Base-by-base conservation (phyloP, 1,140 invertebrate genomes). In the Notospermus geniculatus region DNA sequence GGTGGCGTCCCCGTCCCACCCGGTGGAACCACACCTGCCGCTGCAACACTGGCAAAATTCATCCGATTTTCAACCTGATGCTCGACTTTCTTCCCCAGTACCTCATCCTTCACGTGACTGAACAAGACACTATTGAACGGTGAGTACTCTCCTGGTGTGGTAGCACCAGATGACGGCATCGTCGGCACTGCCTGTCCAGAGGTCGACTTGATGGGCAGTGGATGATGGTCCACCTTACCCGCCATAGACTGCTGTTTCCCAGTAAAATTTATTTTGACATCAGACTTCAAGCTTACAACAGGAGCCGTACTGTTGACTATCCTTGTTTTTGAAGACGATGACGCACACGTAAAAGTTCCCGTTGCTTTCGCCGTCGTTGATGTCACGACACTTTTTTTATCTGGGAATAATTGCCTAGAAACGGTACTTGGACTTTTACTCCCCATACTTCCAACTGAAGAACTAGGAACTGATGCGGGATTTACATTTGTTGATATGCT, bases 11-110 rank as follows among this genome's bases (percentile, higher is more conserved):
- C n/a, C n/a, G n/a, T 70, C 17, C 81, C 71, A 62, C 76, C 74
- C 60, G 81, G 67, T 22, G 36, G 81, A 76, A 74, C 70, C 36
- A 66, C 82, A 23, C 85, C 86, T 50, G 86, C 84, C 13, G 88
- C 87, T 62, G 88, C 88, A 25, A 88, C 88, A 58, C 86, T 87
- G 7, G 89, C 88, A 80, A 90, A 90, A 75, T 90, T 89, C 78
- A 87, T 86, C 65, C 85, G 86, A 72, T 85, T 88, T 71, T 74
- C 70, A 32, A 86, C 85, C 71, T 79, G 83, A 73, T 86, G 86
- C 69, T 85, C 87, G 69, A 84, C 87, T 72, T 88, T 89, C 75
- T 84, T 82, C n/a, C 84, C 84, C 84, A 87, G 87, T 79, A 88
- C 85, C 63, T 86, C 85, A 65, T 87, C 85, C 25, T 86, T 83